Evolutionary conservation across 2,888 invertebrate species (phyloP).

Genomic region (Torymus aiolomorphi): DNA sequence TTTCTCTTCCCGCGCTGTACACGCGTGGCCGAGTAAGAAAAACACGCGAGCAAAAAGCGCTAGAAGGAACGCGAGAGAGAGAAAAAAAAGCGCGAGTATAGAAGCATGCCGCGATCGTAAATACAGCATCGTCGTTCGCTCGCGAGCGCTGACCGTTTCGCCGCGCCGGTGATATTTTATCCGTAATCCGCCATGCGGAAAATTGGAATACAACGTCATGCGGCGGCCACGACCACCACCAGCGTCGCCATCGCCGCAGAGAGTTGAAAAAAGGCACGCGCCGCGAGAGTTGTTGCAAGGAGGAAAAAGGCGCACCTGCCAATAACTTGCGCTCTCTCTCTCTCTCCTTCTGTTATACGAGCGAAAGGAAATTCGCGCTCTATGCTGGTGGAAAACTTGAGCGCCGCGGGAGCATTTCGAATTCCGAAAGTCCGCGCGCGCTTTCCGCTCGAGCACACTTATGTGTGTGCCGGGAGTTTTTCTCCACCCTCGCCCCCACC

Average conservation of each 20-base stretch:
- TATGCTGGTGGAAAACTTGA: conserved; percentile 19
- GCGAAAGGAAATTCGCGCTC: conserved; percentile 30
- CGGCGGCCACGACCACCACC: not conserved
- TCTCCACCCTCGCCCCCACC: not conserved
- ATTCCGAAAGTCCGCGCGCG: conserved; percentile 46
- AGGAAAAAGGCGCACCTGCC: conserved; percentile 24
- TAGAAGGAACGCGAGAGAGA: not conserved
- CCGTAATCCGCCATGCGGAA: conserved; percentile 52
- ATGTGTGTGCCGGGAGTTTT: conserved; percentile 20
- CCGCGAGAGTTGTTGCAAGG: not conserved
- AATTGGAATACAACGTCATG: conserved; percentile 58
- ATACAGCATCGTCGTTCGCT: conserved; percentile 28
- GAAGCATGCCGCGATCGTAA: conserved; percentile 33
- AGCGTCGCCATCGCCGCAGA: not conserved
- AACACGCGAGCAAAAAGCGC: not conserved
- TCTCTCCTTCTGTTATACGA: not conserved
- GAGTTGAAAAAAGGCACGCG: not conserved
- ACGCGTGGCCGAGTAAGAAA: not conserved
- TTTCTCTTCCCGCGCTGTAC: not conserved
- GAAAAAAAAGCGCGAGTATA: not conserved
- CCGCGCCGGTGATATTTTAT: conserved; percentile 51
- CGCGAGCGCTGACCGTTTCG: conserved; percentile 28
- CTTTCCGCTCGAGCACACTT: conserved; percentile 26
- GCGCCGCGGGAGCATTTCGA: conserved; percentile 30
- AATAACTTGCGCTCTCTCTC: conserved; percentile 25